These are phyloP conservation scores for Cinclus cinclus DNA, from an alignment of 2,113 vertebrate species.

Conservation along the genomic window DNA sequence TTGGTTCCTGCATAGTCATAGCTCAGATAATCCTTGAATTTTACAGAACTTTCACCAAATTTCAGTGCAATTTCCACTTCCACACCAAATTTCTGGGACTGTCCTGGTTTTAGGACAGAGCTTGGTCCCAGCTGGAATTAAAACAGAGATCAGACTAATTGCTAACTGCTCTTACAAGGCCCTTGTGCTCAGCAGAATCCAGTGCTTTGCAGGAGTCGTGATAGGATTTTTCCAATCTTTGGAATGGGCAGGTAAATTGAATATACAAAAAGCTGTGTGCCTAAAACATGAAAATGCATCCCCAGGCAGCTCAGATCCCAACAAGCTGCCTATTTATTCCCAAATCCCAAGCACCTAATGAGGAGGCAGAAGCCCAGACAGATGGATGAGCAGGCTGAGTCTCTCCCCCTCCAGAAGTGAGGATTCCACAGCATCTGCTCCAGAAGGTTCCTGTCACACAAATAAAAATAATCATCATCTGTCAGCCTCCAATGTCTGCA, in stretches of 20 bases:
- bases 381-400: slow-evolving; percentile 41
- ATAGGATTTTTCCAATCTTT: not conserved
- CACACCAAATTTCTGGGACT: not conserved
- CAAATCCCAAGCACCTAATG: not conserved
- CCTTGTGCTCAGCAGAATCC: not conserved
- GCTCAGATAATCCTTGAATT: not conserved
- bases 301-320: not conserved
- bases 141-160: not conserved
- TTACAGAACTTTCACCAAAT: not conserved
- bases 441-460: slow-evolving; percentile 50
- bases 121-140: not conserved
- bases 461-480: slow-evolving; percentile 38
- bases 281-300: not conserved
- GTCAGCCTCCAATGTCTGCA: not conserved
- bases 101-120: not conserved
- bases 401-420: not conserved
- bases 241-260: not conserved
- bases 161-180: not conserved
- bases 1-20: not conserved
- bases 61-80: not conserved
- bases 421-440: slow-evolving; percentile 34
- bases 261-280: not conserved
- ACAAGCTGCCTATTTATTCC: not conserved
- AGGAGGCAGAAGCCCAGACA: slow-evolving; percentile 25
- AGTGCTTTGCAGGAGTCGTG: not conserved